Evolutionary conservation across 2,797 vertebrate genomes (phyloP).

Genomic region (Dendrocincla tyrannina): DNA sequence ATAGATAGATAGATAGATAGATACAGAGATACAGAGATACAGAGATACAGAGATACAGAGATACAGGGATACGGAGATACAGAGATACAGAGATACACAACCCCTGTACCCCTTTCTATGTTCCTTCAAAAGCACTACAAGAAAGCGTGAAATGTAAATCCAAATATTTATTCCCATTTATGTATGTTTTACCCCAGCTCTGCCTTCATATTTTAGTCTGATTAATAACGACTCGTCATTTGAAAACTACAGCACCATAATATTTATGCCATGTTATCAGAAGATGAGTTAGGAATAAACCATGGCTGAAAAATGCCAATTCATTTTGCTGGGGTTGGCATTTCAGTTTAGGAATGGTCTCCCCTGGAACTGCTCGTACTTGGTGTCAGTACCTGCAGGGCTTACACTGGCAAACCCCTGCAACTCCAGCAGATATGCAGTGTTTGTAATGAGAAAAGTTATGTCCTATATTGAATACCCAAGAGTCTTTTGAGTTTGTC

Average conservation of each 20-base stretch:
- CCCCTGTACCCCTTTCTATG: background rate
- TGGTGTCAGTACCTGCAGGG: background rate
- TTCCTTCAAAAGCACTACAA: background rate
- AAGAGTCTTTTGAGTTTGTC: background rate
- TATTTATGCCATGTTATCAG: accelerated
- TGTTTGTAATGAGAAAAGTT: background rate
- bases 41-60: too few relatives aligned
- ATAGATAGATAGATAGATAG: too few relatives aligned
- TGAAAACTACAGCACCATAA: background rate
- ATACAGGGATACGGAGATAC: too few relatives aligned
- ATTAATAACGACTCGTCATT: background rate
- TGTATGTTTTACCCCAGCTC: background rate
- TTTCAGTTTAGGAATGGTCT: background rate
- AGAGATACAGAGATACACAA: background rate
- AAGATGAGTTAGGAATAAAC: background rate
- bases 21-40: too few relatives aligned
- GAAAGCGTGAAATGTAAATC: background rate
- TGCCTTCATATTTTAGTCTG: background rate
- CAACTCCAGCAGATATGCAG: background rate
- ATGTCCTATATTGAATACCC: background rate
- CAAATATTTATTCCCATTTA: background rate
- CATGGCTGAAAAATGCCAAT: accelerated
- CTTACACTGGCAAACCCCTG: background rate
- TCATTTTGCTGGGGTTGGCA: background rate
- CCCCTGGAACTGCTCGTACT: background rate